A percentile compares a stretch with the other conserved stretches of the same genome.
These are phyloP conservation scores for Tapirus indicus DNA, from an alignment of 2,797 vertebrate species.

Conservation along the genomic window DNA sequence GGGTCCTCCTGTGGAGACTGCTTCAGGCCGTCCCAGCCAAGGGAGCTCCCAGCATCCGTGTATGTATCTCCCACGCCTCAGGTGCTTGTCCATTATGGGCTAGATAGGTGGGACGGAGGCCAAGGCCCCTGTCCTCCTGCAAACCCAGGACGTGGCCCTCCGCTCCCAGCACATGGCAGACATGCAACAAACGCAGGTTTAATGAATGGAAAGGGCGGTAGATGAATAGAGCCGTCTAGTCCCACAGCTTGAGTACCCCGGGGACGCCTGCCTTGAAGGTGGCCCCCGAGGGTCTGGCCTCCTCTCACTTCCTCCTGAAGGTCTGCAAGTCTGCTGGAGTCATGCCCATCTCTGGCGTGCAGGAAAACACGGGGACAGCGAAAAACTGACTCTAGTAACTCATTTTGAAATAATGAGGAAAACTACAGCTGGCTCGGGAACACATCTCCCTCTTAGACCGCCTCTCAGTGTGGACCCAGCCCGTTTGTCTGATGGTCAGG, in stretches of 20 bases:
- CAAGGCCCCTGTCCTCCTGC: background rate
- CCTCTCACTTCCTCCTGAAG: background rate
- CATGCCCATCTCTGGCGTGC: background rate
- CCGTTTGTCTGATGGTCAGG: too few species aligned
- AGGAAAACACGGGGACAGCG: background rate
- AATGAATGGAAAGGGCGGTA: fast-evolving
- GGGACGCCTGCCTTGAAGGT: background rate
- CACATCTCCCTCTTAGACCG: background rate
- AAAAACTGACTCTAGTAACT: background rate
- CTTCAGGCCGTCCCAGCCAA: background rate
- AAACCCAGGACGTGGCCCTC: too few species aligned
- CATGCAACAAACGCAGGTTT: background rate
- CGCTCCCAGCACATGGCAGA: background rate
- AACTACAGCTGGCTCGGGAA: too few species aligned
- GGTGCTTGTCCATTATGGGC: fast-evolving
- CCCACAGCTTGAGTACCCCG: fast-evolving
- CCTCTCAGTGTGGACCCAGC: background rate
- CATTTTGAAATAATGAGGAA: background rate
- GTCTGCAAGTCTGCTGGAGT: background rate
- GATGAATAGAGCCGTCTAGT: too few species aligned
- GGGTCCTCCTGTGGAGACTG: background rate
- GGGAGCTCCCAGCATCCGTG: background rate
- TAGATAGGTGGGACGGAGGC: too few species aligned
- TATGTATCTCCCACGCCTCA: fast-evolving
- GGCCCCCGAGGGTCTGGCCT: too few species aligned